Percentiles rank a stretch among this genome's conserved stretches.
Conservation (phyloP, 2,113 vertebrate species). For the Patagioenas fasciata region DNA sequence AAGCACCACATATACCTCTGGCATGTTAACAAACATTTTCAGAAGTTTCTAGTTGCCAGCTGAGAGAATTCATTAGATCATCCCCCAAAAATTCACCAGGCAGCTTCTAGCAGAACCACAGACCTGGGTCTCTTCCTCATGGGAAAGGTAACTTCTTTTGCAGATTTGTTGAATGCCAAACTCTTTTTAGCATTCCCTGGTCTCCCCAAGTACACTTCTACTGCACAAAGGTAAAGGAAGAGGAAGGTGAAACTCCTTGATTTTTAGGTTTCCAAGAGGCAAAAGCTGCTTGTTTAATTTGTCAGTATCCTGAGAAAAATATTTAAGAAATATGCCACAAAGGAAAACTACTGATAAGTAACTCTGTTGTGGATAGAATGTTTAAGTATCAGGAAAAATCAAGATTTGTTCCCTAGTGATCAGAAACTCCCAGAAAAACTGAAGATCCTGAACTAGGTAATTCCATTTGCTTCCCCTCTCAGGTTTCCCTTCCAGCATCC, state of each 20-base stretch:
- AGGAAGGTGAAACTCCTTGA: not conserved
- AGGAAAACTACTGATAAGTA: not conserved
- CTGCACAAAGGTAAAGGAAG: not conserved
- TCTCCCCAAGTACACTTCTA: not conserved
- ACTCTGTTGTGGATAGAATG: not conserved
- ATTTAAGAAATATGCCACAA: not conserved
- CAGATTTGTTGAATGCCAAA: not conserved
- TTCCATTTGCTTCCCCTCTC: not conserved
- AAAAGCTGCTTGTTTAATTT: not conserved
- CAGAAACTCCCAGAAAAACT: not conserved
- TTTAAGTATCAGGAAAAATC: not conserved
- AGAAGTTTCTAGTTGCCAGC: not conserved
- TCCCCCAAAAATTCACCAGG: constrained; percentile 16
- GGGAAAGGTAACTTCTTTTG: not conserved
- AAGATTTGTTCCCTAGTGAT: not conserved
- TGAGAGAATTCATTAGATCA: constrained; percentile 9
- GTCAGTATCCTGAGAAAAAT: not conserved
- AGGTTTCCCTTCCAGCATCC: not conserved
- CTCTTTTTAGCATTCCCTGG: not conserved
- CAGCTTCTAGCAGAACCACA: not conserved
- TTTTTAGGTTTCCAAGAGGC: not conserved
- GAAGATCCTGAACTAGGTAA: not conserved
- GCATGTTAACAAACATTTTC: not conserved
- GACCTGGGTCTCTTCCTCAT: not conserved
- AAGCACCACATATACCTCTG: not conserved